Evolutionary conservation across 2,113 vertebrate species (phyloP).

Genomic region (Plestiodon gilberti): DNA sequence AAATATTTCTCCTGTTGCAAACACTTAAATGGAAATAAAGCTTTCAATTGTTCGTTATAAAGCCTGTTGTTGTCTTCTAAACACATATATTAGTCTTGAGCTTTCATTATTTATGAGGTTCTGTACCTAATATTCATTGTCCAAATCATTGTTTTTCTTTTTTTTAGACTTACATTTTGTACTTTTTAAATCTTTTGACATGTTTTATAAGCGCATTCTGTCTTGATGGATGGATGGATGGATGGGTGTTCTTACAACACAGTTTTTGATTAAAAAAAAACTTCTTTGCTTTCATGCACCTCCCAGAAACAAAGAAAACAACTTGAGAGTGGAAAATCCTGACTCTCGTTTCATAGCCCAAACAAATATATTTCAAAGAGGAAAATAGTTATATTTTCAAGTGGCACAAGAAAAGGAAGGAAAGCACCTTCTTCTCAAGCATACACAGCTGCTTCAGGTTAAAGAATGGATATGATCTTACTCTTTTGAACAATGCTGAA

Average conservation of each 20-base stretch:
- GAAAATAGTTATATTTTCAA: neutral
- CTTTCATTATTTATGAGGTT: neutral
- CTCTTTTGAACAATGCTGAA: neutral
- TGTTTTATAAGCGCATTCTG: neutral
- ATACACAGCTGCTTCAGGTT: neutral
- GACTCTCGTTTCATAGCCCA: neutral
- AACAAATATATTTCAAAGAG: neutral
- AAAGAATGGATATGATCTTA: neutral
- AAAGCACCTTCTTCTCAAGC: neutral
- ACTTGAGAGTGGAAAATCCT: neutral
- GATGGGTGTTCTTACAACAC: neutral
- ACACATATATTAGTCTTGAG: neutral
- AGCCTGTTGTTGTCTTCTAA: neutral
- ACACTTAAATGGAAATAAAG: neutral
- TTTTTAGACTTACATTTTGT: neutral
- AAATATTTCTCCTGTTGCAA: neutral
- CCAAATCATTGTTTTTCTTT: neutral
- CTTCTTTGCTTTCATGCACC: neutral
- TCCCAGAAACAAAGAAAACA: neutral
- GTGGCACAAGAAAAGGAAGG: neutral
- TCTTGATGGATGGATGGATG: neutral
- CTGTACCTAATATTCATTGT: neutral
- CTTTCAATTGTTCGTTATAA: neutral
- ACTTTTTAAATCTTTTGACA: neutral
- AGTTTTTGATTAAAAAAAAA: too few species aligned